Conservation (phyloP, 2,797 vertebrate species). For the Crax fasciolata region DNA sequence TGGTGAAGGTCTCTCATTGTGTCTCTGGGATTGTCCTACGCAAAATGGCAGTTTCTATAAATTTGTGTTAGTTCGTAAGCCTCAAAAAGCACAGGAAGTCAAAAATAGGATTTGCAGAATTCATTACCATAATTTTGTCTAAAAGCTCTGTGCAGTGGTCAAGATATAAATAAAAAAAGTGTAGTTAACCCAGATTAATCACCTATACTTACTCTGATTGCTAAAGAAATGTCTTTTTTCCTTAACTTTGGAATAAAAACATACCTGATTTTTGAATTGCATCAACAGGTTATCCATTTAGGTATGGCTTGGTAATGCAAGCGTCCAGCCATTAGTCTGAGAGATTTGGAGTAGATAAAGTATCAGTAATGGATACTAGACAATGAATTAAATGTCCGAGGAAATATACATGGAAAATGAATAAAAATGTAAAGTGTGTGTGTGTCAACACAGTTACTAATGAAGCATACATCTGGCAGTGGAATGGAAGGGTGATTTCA, state of each 20-base stretch:
- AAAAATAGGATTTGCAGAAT: neutral
- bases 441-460: neutral
- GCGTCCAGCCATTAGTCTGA: neutral
- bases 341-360: neutral
- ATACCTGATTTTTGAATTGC: neutral
- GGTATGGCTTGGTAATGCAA: neutral
- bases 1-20: neutral
- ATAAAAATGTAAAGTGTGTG: neutral
- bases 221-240: neutral
- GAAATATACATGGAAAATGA: neutral
- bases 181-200: neutral
- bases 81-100: neutral
- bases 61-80: neutral
- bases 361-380: neutral
- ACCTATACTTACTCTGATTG: neutral
- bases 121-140: neutral
- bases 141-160: neutral
- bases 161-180: neutral
- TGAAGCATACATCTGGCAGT: neutral
- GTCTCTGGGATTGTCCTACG: neutral
- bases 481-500: neutral
- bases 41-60: neutral
- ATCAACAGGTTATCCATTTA: neutral
- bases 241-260: neutral
- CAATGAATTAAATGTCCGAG: neutral